Conservation (phyloP, 2,113 vertebrate genomes). For the Myrmecophaga tridactyla region DNA sequence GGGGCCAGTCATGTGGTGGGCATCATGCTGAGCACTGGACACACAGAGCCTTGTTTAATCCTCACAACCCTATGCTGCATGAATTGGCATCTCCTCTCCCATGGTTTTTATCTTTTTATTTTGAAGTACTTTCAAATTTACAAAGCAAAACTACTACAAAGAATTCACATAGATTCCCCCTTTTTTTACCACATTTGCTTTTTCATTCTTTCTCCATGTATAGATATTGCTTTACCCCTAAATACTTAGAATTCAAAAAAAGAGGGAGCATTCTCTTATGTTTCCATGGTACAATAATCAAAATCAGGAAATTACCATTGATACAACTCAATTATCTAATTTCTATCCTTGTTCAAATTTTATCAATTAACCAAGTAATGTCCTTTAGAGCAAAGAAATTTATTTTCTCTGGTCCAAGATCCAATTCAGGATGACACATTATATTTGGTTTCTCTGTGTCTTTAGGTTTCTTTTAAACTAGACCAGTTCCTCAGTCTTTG, state of each 20-base stretch:
- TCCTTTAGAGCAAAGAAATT: neutral
- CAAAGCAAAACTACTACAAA: neutral
- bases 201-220: neutral
- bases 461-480: neutral
- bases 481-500: neutral
- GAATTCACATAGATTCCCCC: constrained; percentile 1
- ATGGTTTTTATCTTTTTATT: neutral
- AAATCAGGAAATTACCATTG: constrained; percentile 41
- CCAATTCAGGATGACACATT: neutral
- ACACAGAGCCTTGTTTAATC: neutral
- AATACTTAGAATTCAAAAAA: constrained; percentile 11
- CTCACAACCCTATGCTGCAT: neutral
- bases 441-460: neutral
- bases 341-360: constrained; percentile 1
- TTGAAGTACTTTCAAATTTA: constrained; percentile 34
- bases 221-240: neutral
- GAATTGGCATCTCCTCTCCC: neutral
- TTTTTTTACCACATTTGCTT: neutral
- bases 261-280: neutral
- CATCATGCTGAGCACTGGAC: neutral
- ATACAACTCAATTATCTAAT: neutral
- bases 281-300: neutral
- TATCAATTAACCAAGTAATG: neutral
- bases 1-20: neutral
- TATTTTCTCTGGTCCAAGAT: neutral